phyloP scores from a whole-genome alignment of 2,113 vertebrate genomes.

The Platysternon megacephalum region DNA sequence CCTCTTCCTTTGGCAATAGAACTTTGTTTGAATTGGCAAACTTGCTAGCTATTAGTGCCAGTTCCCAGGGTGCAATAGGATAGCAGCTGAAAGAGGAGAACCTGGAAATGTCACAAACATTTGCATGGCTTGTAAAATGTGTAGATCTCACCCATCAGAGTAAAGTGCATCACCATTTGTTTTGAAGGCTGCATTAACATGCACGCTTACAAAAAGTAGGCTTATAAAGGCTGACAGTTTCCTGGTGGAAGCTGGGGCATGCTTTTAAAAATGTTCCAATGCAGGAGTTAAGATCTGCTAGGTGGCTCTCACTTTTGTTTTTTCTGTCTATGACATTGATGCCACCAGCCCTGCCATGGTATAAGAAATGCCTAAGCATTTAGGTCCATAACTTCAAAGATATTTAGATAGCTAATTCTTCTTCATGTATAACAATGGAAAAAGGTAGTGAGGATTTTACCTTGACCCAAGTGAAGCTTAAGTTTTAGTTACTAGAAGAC shows the following conservation, averaged over 20 bases:
- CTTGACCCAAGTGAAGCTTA: not conserved
- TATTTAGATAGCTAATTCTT: not conserved
- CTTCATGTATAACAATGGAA: not conserved
- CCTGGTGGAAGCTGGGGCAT: not conserved
- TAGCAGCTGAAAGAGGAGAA: not conserved
- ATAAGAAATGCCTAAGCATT: not conserved
- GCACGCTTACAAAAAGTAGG: not conserved
- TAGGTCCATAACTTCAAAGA: not conserved
- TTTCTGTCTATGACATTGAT: not conserved
- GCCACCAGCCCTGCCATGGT: not conserved
- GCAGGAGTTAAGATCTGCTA: not conserved
- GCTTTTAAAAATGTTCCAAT: not conserved
- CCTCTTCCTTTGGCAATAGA: not conserved
- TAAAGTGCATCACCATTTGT: not conserved
- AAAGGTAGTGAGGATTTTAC: not conserved
- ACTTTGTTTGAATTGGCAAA: constrained; percentile 7
- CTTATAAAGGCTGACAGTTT: not conserved
- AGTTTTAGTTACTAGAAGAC: not conserved
- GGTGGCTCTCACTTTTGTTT: not conserved
- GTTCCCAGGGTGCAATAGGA: not conserved
- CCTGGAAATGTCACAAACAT: not conserved
- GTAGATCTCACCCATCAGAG: not conserved
- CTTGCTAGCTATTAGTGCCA: not conserved
- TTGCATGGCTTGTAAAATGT: not conserved
- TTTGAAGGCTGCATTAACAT: not conserved